phyloP scores from a whole-genome alignment of 2,113 vertebrate genomes.

The Gila orcuttii region DNA sequence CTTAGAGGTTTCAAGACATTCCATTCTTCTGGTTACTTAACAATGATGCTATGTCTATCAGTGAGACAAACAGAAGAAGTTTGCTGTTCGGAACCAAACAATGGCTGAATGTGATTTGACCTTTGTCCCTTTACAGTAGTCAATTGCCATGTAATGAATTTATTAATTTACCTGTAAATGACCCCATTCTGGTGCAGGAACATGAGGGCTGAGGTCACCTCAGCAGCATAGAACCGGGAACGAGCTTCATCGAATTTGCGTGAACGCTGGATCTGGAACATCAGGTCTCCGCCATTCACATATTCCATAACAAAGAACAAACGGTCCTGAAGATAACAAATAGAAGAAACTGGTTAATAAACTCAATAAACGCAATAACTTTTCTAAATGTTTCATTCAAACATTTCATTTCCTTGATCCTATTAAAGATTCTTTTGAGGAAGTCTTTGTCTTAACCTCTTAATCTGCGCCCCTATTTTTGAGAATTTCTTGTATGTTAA shows the following conservation, averaged over 20 bases:
- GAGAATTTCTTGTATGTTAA: too few relatives aligned
- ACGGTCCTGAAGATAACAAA: constrained; percentile 79
- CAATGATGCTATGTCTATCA: constrained; percentile 69
- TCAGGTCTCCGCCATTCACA: constrained; percentile 90
- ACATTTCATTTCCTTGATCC: not conserved
- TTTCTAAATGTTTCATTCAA: not conserved
- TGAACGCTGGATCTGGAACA: constrained; percentile 93
- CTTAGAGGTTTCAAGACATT: not conserved
- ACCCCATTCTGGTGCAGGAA: constrained; percentile 90
- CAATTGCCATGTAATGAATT: not conserved
- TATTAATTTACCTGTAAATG: constrained; percentile 80
- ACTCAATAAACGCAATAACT: not conserved
- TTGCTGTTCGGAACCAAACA: not conserved
- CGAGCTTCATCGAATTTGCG: constrained; percentile 91
- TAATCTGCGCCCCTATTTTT: too few relatives aligned
- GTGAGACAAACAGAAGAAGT: not conserved
- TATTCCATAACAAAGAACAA: constrained; percentile 95
- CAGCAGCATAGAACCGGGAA: constrained; percentile 89
- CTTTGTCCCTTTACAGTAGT: not conserved
- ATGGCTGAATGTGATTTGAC: not conserved
- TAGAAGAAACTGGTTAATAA: not conserved
- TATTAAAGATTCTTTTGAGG: too few relatives aligned
- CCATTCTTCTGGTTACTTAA: constrained; percentile 40
- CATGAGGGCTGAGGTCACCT: constrained; percentile 91
- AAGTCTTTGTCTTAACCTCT: too few relatives aligned